These are phyloP conservation scores for Halichoeres trimaculatus DNA, from an alignment of 2,113 vertebrate species.

Conservation along the genomic window DNA sequence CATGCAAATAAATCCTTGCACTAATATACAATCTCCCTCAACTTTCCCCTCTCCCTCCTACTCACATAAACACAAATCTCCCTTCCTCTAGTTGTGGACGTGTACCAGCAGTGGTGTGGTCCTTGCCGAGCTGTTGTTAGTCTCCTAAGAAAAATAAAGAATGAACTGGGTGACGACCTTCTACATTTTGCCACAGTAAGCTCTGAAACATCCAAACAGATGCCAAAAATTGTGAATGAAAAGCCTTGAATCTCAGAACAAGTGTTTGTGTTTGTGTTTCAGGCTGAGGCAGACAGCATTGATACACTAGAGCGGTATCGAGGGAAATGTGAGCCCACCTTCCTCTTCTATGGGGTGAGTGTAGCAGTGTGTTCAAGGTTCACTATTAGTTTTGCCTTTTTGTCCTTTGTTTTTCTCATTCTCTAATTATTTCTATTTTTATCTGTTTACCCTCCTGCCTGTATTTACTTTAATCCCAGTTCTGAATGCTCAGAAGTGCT, in stretches of 20 bases:
- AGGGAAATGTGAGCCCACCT: constrained; percentile 92
- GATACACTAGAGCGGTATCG: constrained; percentile 89
- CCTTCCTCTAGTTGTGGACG: constrained; percentile 87
- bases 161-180: constrained; percentile 86
- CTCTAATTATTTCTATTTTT: not conserved
- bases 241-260: not conserved
- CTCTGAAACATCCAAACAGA: not conserved
- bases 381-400: not conserved
- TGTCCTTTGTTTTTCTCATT: not conserved
- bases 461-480: not conserved
- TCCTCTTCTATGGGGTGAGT: constrained; percentile 93
- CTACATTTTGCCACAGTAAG: constrained; percentile 94
- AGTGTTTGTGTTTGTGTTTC: constrained; percentile 46
- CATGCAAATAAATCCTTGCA: constrained; percentile 44
- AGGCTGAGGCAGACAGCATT: constrained; percentile 92
- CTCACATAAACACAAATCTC: not conserved
- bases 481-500: not conserved
- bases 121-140: constrained; percentile 90
- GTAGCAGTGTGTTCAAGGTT: not conserved
- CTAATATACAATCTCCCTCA: not conserved
- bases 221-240: not conserved
- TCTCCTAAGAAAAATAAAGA: constrained; percentile 92
- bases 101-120: constrained; percentile 95
- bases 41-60: not conserved
- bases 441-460: not conserved